Conservation (phyloP, 2,113 vertebrate species). For the Oncorhynchus keta region DNA sequence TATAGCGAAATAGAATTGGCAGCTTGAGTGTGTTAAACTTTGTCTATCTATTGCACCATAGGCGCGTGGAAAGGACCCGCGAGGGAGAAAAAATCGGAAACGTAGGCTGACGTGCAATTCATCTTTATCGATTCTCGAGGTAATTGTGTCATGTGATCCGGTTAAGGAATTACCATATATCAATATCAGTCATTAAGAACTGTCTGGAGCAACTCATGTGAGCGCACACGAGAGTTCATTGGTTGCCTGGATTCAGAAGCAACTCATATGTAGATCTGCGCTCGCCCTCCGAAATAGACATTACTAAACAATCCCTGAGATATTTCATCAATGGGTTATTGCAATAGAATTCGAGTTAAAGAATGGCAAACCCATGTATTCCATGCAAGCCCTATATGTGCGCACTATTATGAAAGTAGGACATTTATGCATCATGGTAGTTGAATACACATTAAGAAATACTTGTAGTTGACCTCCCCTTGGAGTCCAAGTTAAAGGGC, state of each 20-base stretch:
- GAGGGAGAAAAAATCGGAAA: constrained; percentile 88
- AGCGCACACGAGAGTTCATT: constrained; percentile 75
- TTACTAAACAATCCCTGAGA: constrained; percentile 61
- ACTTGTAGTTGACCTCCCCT: constrained; percentile 33
- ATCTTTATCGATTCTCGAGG: constrained; percentile 99
- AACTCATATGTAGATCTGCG: constrained; percentile 70
- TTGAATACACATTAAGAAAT: background rate
- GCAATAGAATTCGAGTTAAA: constrained; percentile 35
- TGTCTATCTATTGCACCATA: constrained; percentile 66
- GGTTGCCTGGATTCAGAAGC: constrained; percentile 78
- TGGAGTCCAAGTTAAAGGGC: background rate
- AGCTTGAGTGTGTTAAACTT: constrained; percentile 68
- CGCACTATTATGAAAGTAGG: background rate
- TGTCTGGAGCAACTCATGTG: constrained; percentile 72
- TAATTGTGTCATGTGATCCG: constrained; percentile 99
- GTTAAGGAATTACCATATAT: constrained; percentile 99
- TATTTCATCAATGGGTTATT: constrained; percentile 47
- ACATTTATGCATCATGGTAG: background rate
- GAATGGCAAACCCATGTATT: constrained; percentile 25
- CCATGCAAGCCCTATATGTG: constrained; percentile 6
- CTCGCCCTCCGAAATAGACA: constrained; percentile 54
- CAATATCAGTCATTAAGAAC: constrained; percentile 95
- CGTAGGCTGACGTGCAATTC: constrained; percentile 97
- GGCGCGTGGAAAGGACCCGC: constrained; percentile 84
- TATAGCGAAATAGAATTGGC: constrained; percentile 78